Base-by-base conservation (phyloP, 1,140 invertebrate genomes). In the Dryas iulia region DNA sequence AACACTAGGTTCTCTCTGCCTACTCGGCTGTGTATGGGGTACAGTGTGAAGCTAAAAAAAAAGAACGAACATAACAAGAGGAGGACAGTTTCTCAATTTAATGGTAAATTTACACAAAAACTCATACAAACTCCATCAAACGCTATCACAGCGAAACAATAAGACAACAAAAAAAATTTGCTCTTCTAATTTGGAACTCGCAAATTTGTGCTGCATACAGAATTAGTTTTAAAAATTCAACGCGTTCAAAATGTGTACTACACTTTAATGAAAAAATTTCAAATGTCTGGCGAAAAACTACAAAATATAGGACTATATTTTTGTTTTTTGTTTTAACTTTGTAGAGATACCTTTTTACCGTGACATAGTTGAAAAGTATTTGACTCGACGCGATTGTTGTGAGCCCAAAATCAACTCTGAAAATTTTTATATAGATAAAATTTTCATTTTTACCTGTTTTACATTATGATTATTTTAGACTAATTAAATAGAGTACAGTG, bases 211-310 rank as follows among this genome's bases (percentile, higher is more conserved):
- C 39, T 18, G 39, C 39, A 21, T 47, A 47, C 39, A 47, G 39
- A 47, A 47, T 39, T 47, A 47, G 39, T 60, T 68, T 68, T 68
- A 68, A 68, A 68, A 68, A 68, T 68, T 69, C 59, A 69, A 69
- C 66, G 57, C 56, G 52, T 63, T 26, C 62, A 64, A 52, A 56
- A 33, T 35, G 26, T 64, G 53, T 64, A 57, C 6, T 8, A 6
- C n/a, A 47, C 14, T 47, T 47, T 18, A 47, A 47, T 47, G 18
- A 21, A 47, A 47, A 2, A 47, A 10, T 47, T 47, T 7, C 7
- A 47, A 47, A 47, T 47, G 39, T 47, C 14, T 47, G 39, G 2
- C 3, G 2, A 47, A 47, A 47, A 21, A 6, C 3, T 18, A 47
- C 7, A 11, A 3, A 18, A 18, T 10, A 47, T 47, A 5, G 18